A percentile compares a stretch with the other conserved stretches of the same genome.
Conservation (phyloP, 2,113 vertebrate genomes). For the Pelobates fuscus region DNA sequence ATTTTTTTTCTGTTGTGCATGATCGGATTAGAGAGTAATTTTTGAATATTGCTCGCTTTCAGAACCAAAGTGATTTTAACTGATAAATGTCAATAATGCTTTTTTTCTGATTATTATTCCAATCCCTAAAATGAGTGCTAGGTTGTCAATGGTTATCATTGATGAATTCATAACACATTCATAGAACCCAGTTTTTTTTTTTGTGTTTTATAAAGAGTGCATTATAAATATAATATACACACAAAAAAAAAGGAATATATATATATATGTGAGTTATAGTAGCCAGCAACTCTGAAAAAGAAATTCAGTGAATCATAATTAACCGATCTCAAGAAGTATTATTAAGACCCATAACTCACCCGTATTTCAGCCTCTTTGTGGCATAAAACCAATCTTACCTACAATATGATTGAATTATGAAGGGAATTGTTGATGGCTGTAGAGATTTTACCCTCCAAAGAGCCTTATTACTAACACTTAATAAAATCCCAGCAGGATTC, state of each 20-base stretch:
- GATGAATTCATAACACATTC: too few species aligned
- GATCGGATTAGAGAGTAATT: too few species aligned
- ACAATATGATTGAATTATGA: conserved; percentile 19
- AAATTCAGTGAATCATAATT: conserved; percentile 50
- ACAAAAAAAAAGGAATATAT: background rate
- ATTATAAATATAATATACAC: conserved; percentile 39
- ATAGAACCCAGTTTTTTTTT: too few species aligned
- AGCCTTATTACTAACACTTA: background rate
- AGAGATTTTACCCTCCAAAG: background rate
- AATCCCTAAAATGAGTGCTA: too few species aligned
- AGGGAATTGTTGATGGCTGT: conserved; percentile 16
- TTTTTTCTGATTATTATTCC: too few species aligned
- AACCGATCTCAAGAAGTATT: conserved; percentile 42
- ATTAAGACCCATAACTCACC: conserved; percentile 49
- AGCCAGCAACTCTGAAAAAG: conserved; percentile 26
- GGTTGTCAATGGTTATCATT: too few species aligned
- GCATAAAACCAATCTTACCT: conserved; percentile 27
- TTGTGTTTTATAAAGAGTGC: too few species aligned
- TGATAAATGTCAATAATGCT: too few species aligned
- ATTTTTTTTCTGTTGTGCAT: too few species aligned
- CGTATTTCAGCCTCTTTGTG: conserved; percentile 16
- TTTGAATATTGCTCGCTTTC: too few species aligned
- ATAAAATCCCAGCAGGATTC: conserved; percentile 16
- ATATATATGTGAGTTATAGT: conserved; percentile 36
- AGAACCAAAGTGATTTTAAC: too few species aligned